phyloP scores from a whole-genome alignment of 2,888 invertebrate genomes.

The Lithosia quadra region DNA sequence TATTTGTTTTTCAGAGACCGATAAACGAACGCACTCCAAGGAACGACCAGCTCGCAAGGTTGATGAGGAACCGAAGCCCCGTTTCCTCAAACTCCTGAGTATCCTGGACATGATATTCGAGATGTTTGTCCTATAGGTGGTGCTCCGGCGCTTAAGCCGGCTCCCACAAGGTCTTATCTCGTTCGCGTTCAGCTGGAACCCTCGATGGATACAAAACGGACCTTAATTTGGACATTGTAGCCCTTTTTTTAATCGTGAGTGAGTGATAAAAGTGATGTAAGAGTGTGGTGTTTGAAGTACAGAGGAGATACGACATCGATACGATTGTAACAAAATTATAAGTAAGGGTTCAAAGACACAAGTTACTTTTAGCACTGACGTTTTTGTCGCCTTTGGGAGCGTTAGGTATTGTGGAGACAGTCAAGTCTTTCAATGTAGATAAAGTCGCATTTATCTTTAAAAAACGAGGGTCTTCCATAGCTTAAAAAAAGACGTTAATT shows the following conservation, averaged over 20 bases:
- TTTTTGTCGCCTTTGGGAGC: too few species aligned
- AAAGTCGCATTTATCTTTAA: too few species aligned
- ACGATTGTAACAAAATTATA: too few species aligned
- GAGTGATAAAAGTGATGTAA: too few species aligned
- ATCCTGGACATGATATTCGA: conserved; percentile 76
- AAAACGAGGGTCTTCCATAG: too few species aligned
- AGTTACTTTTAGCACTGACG: too few species aligned
- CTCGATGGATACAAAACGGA: conserved; percentile 1
- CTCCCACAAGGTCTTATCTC: conserved; percentile 10
- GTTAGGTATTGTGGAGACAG: too few species aligned
- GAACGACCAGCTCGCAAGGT: conserved; percentile 56
- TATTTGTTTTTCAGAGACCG: conserved; percentile 56
- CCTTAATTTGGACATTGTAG: neutral
- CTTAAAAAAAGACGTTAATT: too few species aligned
- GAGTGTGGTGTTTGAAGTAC: too few species aligned
- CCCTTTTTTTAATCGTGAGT: neutral
- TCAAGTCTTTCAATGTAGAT: too few species aligned
- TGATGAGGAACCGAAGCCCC: conserved; percentile 65
- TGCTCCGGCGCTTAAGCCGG: conserved; percentile 21
- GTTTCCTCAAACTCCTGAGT: conserved; percentile 66
- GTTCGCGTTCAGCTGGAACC: conserved; percentile 18
- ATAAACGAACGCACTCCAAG: conserved; percentile 46
- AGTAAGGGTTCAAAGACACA: too few species aligned
- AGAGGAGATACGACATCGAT: too few species aligned
- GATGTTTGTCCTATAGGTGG: conserved; percentile 69